Evolutionary conservation across 2,888 invertebrate genomes (phyloP), one percentile per base, ranked within the genome.

Genomic region (Creontiades dilutus): DNA sequence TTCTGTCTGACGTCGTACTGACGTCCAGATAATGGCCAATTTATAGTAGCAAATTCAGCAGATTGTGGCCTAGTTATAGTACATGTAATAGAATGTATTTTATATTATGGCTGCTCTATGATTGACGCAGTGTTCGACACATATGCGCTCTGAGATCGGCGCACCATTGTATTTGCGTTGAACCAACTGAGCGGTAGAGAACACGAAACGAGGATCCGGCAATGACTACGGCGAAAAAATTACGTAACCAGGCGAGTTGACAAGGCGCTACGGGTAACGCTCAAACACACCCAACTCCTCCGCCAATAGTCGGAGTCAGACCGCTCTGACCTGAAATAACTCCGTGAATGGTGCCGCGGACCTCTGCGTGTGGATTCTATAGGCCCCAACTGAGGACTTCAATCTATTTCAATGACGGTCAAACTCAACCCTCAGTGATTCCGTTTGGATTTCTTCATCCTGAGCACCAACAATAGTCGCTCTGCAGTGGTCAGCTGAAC

Each of bases 201-300:
- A 68, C 68, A 23, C 23, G 68, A 68, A 68, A 68, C 68, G 68
- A 68, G 68, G 68, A 68, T 68, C 68, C 68, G 68, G 23, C 68
- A 68, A 68, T 23, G 68, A 68, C 68, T 68, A 23, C 68, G 23
- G 13, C 68, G 23, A 68, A 68, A 23, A n/a, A 19, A 23, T 68
- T 68, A 68, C 68, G 68, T 68, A 68, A 68, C 68, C 19, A 5
- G 68, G 1, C 68, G 23, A 19, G 68, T 68, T 68, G 68, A 68
- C 68, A 68, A 52, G 52, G 52, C 52, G 52, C 52, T 52, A 52
- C 13, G 68, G 68, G 68, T 68, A 68, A 68, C 68, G 23, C 68
- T 57, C 57, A 57, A 52, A 23, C 68, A 23, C 68, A 68, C 68
- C 68, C 68, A 68, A 68, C 68, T 68, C 68, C 68, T 68, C 68